phyloP scores from a whole-genome alignment of 2,888 invertebrate genomes.

The Nebria salina region DNA sequence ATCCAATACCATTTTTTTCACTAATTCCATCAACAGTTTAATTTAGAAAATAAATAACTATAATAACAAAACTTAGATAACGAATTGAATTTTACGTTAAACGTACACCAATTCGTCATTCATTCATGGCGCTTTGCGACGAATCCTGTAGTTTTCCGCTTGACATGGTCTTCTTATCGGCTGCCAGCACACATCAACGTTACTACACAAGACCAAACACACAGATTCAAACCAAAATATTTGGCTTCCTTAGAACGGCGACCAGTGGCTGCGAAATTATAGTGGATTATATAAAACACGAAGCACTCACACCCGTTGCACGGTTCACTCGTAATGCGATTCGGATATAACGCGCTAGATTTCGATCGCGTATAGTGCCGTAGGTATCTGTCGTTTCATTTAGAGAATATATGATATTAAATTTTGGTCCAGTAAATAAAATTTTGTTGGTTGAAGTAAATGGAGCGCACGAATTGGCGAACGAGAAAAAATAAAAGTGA shows the following conservation, averaged over 20 bases:
- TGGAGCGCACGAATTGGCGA: neutral
- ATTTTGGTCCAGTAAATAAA: constrained; percentile 17
- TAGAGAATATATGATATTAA: constrained; percentile 11
- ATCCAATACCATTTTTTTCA: no score
- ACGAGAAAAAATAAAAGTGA: neutral
- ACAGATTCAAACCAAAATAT: neutral
- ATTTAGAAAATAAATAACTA: neutral
- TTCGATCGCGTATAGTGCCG: constrained; percentile 1
- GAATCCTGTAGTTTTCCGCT: constrained; percentile 45
- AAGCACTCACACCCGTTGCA: neutral
- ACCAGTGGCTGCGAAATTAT: no score
- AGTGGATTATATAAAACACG: neutral
- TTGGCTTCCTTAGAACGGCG: neutral
- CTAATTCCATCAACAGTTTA: neutral
- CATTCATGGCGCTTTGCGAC: neutral
- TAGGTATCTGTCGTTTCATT: constrained; percentile 4
- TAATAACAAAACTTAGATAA: neutral
- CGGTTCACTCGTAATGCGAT: neutral
- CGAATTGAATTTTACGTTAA: neutral
- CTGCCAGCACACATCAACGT: constrained; percentile 45
- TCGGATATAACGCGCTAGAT: constrained; percentile 8
- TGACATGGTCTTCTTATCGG: constrained; percentile 42
- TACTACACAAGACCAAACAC: neutral
- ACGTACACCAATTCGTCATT: neutral
- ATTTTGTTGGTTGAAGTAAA: neutral